phyloP scores from a whole-genome alignment of 2,888 invertebrate species.

The Cataglyphis livida region DNA sequence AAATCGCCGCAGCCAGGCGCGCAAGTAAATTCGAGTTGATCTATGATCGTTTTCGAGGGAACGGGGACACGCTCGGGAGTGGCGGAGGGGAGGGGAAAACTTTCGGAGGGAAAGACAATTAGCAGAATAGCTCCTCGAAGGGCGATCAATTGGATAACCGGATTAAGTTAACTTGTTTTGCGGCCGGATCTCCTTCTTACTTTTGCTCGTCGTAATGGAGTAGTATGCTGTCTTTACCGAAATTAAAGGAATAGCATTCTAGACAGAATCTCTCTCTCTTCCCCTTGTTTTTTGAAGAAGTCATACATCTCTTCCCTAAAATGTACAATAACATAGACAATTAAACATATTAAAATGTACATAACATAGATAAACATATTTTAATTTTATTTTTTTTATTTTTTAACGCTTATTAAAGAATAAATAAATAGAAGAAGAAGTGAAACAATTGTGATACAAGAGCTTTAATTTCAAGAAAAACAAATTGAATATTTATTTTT shows the following conservation, averaged over 20 bases:
- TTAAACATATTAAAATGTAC: background rate
- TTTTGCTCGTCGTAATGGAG: conserved; percentile 42
- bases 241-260: conserved; percentile 41
- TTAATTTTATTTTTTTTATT: background rate
- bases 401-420: background rate
- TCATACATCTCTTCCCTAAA: background rate
- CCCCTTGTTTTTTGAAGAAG: background rate
- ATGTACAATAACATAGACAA: background rate
- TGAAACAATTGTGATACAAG: background rate
- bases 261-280: background rate
- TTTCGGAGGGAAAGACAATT: conserved; percentile 76
- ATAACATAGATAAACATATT: background rate
- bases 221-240: conserved; percentile 15
- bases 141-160: conserved; percentile 81
- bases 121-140: conserved; percentile 80
- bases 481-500: background rate
- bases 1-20: conserved; percentile 70
- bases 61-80: conserved; percentile 8
- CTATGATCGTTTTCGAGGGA: conserved; percentile 64
- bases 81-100: conserved; percentile 19
- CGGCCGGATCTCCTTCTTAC: conserved; percentile 59
- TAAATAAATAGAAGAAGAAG: conserved; percentile 5
- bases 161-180: conserved; percentile 81
- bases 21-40: conserved; percentile 72
- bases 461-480: background rate